Conservation (phyloP, 2,113 vertebrate species). For the Leucopsar rothschildi region DNA sequence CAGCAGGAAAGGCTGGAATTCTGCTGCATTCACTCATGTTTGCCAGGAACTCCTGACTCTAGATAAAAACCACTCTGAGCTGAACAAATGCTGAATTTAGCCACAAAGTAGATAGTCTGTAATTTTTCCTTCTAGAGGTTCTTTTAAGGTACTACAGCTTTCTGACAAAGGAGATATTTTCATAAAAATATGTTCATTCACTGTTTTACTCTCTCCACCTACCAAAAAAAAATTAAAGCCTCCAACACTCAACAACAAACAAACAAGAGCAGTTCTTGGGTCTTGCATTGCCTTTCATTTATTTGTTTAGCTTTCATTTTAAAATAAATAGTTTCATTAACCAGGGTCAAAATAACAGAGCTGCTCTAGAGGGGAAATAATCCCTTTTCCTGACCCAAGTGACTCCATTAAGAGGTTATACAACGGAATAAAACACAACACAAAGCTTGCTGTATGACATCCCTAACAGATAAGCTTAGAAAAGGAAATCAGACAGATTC, state of each 20-base stretch:
- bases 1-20: not conserved
- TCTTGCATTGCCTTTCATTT: not conserved
- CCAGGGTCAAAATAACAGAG: not conserved
- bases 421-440: not conserved
- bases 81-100: not conserved
- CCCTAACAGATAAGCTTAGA: not conserved
- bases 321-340: conserved; percentile 1
- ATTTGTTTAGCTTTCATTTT: not conserved
- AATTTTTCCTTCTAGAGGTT: not conserved
- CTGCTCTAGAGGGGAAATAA: not conserved
- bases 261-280: not conserved
- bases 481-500: not conserved
- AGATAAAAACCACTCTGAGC: not conserved
- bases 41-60: not conserved
- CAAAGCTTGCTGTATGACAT: not conserved
- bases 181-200: not conserved
- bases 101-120: not conserved
- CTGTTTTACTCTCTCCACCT: not conserved
- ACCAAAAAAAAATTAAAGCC: not conserved
- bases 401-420: not conserved
- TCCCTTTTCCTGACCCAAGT: not conserved
- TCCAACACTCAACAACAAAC: not conserved
- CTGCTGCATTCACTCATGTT: not conserved
- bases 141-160: not conserved
- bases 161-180: not conserved